A percentile compares a stretch with the other conserved stretches of the same genome.
These are phyloP conservation scores for Heterotis niloticus DNA, from an alignment of 2,113 vertebrate species.

Conservation along the genomic window DNA sequence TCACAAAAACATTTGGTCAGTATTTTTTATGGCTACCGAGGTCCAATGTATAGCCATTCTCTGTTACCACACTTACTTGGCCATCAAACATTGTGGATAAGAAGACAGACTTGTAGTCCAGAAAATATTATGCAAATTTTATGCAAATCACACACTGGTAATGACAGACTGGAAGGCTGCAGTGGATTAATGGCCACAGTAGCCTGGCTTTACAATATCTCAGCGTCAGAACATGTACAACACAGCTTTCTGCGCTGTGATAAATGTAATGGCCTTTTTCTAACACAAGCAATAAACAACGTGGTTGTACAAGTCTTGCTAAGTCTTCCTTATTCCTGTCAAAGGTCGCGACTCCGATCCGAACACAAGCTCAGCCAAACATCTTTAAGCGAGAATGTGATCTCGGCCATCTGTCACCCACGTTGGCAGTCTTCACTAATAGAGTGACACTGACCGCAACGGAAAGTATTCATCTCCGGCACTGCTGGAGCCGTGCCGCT, in stretches of 20 bases:
- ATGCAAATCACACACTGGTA: not conserved
- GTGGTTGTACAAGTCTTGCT: not conserved
- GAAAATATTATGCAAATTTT: conserved; percentile 1
- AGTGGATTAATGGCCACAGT: not conserved
- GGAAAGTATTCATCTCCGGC: not conserved
- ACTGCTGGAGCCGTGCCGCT: not conserved
- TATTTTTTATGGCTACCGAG: too few species aligned
- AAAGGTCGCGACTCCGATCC: not conserved
- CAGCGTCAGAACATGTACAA: not conserved
- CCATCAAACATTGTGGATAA: too few species aligned
- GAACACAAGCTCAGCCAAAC: not conserved
- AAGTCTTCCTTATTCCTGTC: not conserved
- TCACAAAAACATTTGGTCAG: too few species aligned
- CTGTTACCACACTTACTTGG: too few species aligned
- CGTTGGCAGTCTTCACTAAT: not conserved
- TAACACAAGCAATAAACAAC: not conserved
- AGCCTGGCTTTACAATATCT: not conserved
- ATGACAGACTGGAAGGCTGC: too few species aligned
- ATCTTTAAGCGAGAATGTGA: not conserved
- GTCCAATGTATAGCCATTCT: too few species aligned
- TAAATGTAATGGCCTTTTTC: not conserved
- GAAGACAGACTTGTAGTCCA: not conserved
- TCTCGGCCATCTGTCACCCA: not conserved
- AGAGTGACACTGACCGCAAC: not conserved
- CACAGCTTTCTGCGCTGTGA: not conserved